Base-by-base conservation (phyloP, 92 coral and sea anemone species). In the Siderastrea siderea region DNA sequence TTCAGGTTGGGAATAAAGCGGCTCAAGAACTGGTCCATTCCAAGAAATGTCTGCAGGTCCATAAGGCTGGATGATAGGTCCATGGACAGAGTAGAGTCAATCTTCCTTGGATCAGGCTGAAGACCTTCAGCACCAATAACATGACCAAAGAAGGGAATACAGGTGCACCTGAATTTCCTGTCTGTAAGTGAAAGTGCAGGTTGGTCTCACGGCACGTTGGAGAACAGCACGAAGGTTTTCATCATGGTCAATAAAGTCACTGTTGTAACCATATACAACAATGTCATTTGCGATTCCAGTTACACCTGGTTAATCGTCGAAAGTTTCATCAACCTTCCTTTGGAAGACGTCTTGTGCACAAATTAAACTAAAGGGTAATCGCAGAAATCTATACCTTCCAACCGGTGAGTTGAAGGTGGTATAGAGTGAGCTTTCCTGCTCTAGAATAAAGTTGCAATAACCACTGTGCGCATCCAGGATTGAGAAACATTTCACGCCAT, bases 261-360 rank as follows among this genome's bases (percentile, higher is more conserved):
- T 52, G 68, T 69, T 80, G 77, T 73, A 62, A 48, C 95, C 95
- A 72, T 67, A 87, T 10, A 92, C 89, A 44, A 93, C 67, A 74
- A 90, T 92, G 69, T 92, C 95, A 78, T 94, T 93, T 1, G 96
- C 91, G 58, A 91, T 91, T 75, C 88, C 94, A n/a, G 93, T 89
- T 58, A 89, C 92, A 48, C 92, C 89, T 4, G 88, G 91, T 46
- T 91, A 77, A 82, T 84, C 95, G 15, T 91, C 94, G 75, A 93
- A 87, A 70, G 92, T 87, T 74, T 93, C 92, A 46, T 93, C 74
- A 26, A 93, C 90, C 69, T 87, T 93, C 77, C 82, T 79, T 74
- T 93, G 93, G 88, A 90, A 90, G 63, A 90, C 60, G 72, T 90
- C 94, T 63, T 90, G 92, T 1, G 94, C 94, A 60, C 90, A 93